Evolutionary conservation across 2,888 invertebrate species (phyloP).

Genomic region (Hybos culiciformis): DNA sequence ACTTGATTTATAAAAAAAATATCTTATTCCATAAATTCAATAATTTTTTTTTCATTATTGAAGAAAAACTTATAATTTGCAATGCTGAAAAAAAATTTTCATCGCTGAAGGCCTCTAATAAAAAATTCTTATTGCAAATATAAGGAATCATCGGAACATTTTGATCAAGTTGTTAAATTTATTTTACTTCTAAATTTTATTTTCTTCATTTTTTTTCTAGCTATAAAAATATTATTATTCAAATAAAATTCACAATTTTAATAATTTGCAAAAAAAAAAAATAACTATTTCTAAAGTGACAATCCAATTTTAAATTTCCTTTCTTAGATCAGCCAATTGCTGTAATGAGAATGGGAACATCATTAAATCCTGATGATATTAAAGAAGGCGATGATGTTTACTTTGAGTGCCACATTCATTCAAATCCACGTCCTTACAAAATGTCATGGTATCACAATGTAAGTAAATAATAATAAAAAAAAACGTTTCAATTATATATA

Average conservation of each 20-base stretch:
- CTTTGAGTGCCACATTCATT: slow-evolving; percentile 72
- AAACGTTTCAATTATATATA: no score
- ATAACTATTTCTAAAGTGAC: background rate
- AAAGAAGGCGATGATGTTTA: slow-evolving; percentile 84
- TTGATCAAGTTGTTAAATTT: no score
- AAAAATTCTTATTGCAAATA: no score
- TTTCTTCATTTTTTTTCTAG: background rate
- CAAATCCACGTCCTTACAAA: slow-evolving; percentile 73
- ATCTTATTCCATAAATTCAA: no score
- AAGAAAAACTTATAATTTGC: no score
- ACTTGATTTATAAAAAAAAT: no score
- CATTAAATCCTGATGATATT: slow-evolving; percentile 71
- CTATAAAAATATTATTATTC: background rate
- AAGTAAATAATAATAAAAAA: no score
- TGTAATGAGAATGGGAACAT: slow-evolving; percentile 69
- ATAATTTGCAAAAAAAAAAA: background rate
- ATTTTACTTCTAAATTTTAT: no score
- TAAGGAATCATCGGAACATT: no score
- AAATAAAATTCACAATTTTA: background rate
- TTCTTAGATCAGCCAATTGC: slow-evolving; percentile 67
- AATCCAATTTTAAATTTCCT: slow-evolving; percentile 16
- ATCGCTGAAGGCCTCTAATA: no score
- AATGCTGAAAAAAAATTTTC: no score
- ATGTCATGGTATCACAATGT: slow-evolving; percentile 81
- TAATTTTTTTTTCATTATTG: no score